Base-by-base conservation (phyloP, 2,797 vertebrate genomes). In the Pelobates cultripes region DNA sequence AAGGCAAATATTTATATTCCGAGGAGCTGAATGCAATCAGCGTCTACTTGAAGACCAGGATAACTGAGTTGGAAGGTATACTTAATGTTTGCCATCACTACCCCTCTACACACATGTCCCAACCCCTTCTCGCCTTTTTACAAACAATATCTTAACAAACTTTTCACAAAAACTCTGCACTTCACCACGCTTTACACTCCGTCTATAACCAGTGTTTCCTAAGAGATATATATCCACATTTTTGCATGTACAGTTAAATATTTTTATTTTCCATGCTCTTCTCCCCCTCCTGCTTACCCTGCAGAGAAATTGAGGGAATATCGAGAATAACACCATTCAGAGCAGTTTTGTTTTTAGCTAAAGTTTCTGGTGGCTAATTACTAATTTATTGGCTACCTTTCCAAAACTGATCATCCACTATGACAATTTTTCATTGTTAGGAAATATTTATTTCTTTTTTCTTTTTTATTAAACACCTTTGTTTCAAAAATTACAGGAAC, bases 41-140 rank as follows among this genome's bases (percentile, higher is more conserved):
- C 0, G 88, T 93, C 64, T 92, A 89, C 69, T 79, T 92, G 75
- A 87, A 89, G 41, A 89, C 87, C 75, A 92, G 93, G 70, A 94
- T 90, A 90, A 88, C 92, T 77, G 88, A 91, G 61, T 42, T 90
- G 77, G 89, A 94, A 94, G 93, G 90, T 94, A 84, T 80, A 85
- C 2, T 75, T 68, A 70, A 4, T 77, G 41, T 80, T 82, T 88
- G 81, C 63, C 75, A 74, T 78, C 76, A 75, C 78, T 44, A 73
- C 51, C 67, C 75, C 61, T 40, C 57, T 47, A 57, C 68, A 60
- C 60, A 47, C 69, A n/a, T n/a, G 8, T 13, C 41, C 57, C 67
- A 5, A 28, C 53, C 73, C 44, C 74, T 40, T 10, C 15, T 55
- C 57, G 41, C 14, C 15, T 14, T 13, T 55, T 70, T 28, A 42